A percentile compares a stretch with the other conserved stretches of the same genome.
These are phyloP conservation scores for Meteorus colon DNA, from an alignment of 2,888 invertebrate species.

Conservation along the genomic window DNA sequence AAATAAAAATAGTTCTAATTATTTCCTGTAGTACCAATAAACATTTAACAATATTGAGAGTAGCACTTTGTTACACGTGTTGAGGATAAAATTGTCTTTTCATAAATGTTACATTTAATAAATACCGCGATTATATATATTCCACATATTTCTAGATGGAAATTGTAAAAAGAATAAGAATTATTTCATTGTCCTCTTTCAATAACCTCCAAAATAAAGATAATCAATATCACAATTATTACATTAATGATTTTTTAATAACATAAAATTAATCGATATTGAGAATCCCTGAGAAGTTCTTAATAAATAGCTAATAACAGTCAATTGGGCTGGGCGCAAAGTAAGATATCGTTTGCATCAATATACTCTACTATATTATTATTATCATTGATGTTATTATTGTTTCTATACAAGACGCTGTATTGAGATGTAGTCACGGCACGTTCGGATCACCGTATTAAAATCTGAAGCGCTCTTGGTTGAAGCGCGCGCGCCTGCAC, in stretches of 20 bases:
- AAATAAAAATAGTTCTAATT: background rate
- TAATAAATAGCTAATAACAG: constrained; percentile 1
- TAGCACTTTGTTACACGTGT: too few relatives aligned
- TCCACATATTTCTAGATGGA: background rate
- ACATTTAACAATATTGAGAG: too few relatives aligned
- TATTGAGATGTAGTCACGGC: constrained; percentile 49
- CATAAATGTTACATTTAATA: too few relatives aligned
- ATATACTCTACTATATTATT: constrained; percentile 55
- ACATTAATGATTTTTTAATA: constrained; percentile 18
- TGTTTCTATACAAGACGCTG: background rate
- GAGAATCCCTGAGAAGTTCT: constrained; percentile 17
- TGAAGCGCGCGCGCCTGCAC: background rate
- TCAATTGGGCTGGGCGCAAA: constrained; percentile 29
- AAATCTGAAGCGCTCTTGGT: constrained; percentile 33
- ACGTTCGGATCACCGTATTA: constrained; percentile 44
- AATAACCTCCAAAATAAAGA: background rate
- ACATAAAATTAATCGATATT: constrained; percentile 27
- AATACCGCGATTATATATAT: too few relatives aligned
- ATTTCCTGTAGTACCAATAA: too few relatives aligned
- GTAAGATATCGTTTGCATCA: constrained; percentile 46
- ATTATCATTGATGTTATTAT: constrained; percentile 33
- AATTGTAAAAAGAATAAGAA: background rate
- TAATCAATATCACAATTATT: background rate
- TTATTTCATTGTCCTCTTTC: background rate
- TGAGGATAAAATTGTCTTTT: too few relatives aligned